Percentiles rank a stretch among this genome's conserved stretches.
Evolutionary conservation across 2,113 vertebrate genomes (phyloP).

Genomic region (Anas platyrhynchos): DNA sequence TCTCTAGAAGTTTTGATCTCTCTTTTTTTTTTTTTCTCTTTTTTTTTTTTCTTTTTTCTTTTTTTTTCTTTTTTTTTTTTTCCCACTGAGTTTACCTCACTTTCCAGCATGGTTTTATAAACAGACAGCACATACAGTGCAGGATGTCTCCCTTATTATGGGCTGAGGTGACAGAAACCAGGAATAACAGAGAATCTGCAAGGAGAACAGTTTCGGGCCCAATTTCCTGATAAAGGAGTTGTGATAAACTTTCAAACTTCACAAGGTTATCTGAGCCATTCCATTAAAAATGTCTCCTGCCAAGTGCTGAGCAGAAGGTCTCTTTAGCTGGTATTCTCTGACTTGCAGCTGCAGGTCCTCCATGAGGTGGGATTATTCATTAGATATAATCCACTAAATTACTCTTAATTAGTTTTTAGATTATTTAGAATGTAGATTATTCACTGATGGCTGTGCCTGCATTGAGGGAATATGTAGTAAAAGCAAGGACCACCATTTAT

Average conservation of each 20-base stretch:
- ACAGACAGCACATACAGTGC: not conserved
- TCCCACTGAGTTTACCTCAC: not conserved
- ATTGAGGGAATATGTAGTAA: not conserved
- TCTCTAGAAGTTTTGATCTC: not conserved
- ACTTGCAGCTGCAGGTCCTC: not conserved
- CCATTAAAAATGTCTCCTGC: not conserved
- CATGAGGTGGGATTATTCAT: not conserved
- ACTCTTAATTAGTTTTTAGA: not conserved
- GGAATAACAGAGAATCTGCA: not conserved
- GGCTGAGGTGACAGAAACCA: not conserved
- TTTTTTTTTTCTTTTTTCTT: not conserved
- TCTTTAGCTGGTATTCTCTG: not conserved
- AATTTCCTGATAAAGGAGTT: not conserved
- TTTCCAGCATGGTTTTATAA: not conserved
- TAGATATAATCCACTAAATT: not conserved
- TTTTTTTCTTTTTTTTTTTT: too few relatives aligned
- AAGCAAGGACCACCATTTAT: not conserved
- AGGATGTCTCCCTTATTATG: not conserved
- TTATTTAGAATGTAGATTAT: not conserved
- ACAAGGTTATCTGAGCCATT: not conserved
- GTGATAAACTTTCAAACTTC: not conserved
- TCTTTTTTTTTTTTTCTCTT: not conserved
- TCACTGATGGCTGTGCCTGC: not conserved
- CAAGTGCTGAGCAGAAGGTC: not conserved
- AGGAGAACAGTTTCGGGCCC: not conserved